Conservation (phyloP, 2,888 invertebrate species). For the Baronia brevicornis region DNA sequence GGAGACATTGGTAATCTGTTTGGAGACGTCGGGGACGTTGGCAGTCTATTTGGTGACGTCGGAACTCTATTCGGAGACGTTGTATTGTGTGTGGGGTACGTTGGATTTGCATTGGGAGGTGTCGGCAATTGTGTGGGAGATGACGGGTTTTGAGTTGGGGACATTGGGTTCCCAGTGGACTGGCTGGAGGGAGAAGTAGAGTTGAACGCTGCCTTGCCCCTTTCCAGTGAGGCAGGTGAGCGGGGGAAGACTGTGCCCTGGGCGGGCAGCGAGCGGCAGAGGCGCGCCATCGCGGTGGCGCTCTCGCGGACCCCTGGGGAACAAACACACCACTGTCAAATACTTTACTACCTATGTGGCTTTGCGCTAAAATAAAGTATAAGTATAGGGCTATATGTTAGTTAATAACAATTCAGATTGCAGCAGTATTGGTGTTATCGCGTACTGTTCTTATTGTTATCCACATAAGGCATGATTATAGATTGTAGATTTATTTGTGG, state of each 20-base stretch:
- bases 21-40: slow-evolving; percentile 15
- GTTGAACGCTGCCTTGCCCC: slow-evolving; percentile 30
- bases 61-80: slow-evolving; percentile 3
- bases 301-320: slow-evolving; percentile 53
- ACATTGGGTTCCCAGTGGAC: no score
- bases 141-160: no score
- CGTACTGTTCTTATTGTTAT: no score
- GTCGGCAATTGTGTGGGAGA: slow-evolving; percentile 5
- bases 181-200: slow-evolving; percentile 14
- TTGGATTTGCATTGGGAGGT: slow-evolving; percentile 1
- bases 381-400: no score
- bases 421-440: no score
- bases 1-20: slow-evolving; percentile 2
- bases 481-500: no score
- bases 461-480: no score
- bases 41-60: slow-evolving; percentile 3
- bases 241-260: slow-evolving; percentile 40
- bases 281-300: slow-evolving; percentile 55
- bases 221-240: slow-evolving; percentile 15
- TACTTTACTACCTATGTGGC: neutral
- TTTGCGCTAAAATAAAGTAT: no score
- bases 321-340: neutral
- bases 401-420: no score
- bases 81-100: slow-evolving; percentile 5
- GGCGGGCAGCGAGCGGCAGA: slow-evolving; percentile 47